These are phyloP conservation scores for Pterocles gutturalis DNA, from an alignment of 2,113 vertebrate species.

Conservation along the genomic window DNA sequence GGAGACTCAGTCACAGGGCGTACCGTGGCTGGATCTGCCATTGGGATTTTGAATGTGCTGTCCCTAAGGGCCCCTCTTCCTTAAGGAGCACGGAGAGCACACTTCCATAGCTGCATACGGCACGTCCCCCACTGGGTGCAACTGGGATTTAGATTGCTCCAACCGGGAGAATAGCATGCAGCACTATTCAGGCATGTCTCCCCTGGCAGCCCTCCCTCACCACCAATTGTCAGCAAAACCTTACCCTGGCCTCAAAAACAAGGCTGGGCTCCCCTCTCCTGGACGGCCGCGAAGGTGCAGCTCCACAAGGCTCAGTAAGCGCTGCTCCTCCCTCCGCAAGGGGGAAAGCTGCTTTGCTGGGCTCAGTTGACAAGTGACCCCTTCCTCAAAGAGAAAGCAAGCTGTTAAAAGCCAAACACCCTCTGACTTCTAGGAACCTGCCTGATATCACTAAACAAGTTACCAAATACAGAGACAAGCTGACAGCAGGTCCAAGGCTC, in stretches of 20 bases:
- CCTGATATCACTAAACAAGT: background rate
- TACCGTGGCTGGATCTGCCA: background rate
- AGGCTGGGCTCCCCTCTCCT: slow-evolving; percentile 65
- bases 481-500: background rate
- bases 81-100: background rate
- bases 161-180: background rate
- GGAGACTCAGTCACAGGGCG: background rate
- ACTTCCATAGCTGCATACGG: background rate
- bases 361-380: background rate
- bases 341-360: background rate
- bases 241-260: background rate
- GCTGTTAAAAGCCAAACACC: background rate
- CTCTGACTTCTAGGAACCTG: background rate
- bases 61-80: background rate
- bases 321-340: background rate
- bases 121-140: background rate
- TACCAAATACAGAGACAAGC: too few species aligned
- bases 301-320: background rate
- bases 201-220: background rate
- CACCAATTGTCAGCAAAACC: background rate
- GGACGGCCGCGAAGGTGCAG: slow-evolving; percentile 53
- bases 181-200: background rate
- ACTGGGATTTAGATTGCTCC: background rate
- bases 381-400: background rate
- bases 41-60: background rate